Conservation (phyloP, 1,140 invertebrate genomes). For the Drosophila sucinea region DNA sequence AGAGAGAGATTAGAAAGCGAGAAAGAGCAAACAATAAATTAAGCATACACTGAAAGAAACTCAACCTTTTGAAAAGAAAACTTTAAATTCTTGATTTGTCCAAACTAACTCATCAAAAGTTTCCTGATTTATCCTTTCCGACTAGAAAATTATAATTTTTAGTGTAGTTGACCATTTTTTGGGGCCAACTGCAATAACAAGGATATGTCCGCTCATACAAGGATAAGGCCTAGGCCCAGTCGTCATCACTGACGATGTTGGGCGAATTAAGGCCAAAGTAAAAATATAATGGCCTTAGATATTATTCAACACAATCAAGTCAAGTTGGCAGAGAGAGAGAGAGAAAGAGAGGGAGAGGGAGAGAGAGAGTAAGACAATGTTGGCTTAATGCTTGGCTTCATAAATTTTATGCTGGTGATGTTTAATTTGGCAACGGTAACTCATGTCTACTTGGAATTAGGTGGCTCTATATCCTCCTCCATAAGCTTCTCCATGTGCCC, state of each 20-base stretch:
- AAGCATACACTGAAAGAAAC: background rate
- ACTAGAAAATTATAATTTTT: background rate
- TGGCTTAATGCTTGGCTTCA: conserved; percentile 74
- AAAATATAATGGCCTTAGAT: conserved; percentile 11
- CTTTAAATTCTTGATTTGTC: background rate
- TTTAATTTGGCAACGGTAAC: conserved; percentile 81
- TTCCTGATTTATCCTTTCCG: background rate
- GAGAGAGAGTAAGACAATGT: conserved; percentile 2
- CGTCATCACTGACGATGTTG: background rate
- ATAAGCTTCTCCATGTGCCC: background rate
- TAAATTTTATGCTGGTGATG: conserved; percentile 77
- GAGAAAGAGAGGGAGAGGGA: background rate
- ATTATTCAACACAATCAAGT: conserved; percentile 9
- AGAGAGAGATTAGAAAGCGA: no score
- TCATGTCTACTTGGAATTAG: conserved; percentile 71
- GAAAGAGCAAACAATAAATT: no score
- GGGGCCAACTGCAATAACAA: conserved; percentile 7
- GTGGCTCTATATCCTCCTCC: conserved; percentile 18
- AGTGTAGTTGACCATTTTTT: conserved; percentile 1
- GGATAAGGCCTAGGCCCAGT: conserved; percentile 1
- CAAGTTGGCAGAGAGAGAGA: conserved; percentile 17
- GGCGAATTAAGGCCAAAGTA: conserved; percentile 10
- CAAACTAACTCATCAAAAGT: background rate
- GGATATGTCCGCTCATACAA: background rate
- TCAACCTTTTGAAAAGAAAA: no score